Conservation (phyloP, 1,140 invertebrate species). For the Orussus abietinus region DNA sequence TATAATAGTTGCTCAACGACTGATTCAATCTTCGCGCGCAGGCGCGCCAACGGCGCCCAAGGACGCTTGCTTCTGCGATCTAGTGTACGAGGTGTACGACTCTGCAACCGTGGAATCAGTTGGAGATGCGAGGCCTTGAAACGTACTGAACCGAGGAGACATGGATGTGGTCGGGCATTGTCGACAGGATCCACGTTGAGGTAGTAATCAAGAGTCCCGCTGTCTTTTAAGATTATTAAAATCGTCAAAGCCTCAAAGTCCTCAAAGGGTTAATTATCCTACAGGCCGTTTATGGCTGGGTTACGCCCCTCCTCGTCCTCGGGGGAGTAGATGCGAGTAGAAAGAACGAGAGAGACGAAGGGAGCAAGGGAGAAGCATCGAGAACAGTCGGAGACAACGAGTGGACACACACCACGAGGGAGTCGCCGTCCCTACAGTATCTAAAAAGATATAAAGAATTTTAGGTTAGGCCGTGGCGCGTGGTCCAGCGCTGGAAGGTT, state of each 20-base stretch:
- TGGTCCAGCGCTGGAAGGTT: no score
- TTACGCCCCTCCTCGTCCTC: conserved; percentile 32
- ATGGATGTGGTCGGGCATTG: conserved; percentile 24
- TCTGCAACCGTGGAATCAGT: no score
- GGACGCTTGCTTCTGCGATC: no score
- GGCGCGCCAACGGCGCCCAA: no score
- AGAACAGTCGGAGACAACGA: no score
- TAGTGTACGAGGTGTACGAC: background rate
- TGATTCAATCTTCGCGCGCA: conserved; percentile 15
- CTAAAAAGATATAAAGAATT: no score
- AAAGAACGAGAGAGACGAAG: conserved; percentile 25
- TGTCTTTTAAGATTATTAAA: conserved; percentile 55
- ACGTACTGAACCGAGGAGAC: background rate
- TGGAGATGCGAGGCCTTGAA: background rate
- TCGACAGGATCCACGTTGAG: conserved; percentile 33
- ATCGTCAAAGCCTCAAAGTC: conserved; percentile 46
- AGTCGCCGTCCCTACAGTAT: no score
- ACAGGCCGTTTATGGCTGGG: conserved; percentile 48
- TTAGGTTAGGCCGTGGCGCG: no score
- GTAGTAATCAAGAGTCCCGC: conserved; percentile 41
- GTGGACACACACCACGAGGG: no score
- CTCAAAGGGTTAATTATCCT: conserved; percentile 54
- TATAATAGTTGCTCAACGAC: conserved; percentile 5
- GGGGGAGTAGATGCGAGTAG: conserved; percentile 33
- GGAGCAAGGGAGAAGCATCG: conserved; percentile 1